Evolutionary conservation across 2,888 invertebrate species (phyloP), one percentile per base, ranked within the genome.

Genomic region (Ceratothoa steindachneri): DNA sequence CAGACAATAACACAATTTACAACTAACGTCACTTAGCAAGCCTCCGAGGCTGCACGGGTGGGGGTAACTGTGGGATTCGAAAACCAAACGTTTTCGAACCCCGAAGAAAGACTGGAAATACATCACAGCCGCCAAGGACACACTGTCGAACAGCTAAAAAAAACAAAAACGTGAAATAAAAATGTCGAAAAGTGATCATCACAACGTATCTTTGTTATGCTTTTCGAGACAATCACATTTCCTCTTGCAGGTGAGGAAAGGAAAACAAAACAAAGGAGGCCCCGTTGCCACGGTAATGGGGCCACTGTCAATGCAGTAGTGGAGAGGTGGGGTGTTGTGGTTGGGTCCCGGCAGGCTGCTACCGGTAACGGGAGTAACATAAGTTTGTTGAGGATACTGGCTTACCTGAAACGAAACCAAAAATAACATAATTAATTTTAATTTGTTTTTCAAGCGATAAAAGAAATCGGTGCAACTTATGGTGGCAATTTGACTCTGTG

Each of bases 351-450:
- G 24, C 24, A 12, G 22, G 27, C 24, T 60, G 60, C 24, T 41
- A 41, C 5, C 7, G 41, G 41, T 15, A 41, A 41, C 41, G 41
- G 41, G 15, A 41, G 41, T 5, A 9, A 41, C 5, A 1, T n/a
- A 24, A 24, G 1, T 24, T 60, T 60, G n/a, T 24, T 60, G 22
- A 22, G 60, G 22, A 60, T 24, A 60, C 60, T 60, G 60, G 60
- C 60, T 60, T 60, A 60, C 60, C 60, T 60, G 60, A 24, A 41
- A 41, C n/a, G n/a, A n/a, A n/a, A n/a, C n/a, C n/a, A n/a, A n/a
- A n/a, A n/a, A n/a, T n/a, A n/a, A n/a, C n/a, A n/a, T n/a, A n/a
- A n/a, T n/a, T n/a, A n/a, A n/a, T n/a, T n/a, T n/a, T n/a, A n/a
- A n/a, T n/a, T n/a, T n/a, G n/a, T n/a, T n/a, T n/a, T n/a, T n/a